Conservation (phyloP, 2,888 invertebrate species). For the Chymomyza amoena region DNA sequence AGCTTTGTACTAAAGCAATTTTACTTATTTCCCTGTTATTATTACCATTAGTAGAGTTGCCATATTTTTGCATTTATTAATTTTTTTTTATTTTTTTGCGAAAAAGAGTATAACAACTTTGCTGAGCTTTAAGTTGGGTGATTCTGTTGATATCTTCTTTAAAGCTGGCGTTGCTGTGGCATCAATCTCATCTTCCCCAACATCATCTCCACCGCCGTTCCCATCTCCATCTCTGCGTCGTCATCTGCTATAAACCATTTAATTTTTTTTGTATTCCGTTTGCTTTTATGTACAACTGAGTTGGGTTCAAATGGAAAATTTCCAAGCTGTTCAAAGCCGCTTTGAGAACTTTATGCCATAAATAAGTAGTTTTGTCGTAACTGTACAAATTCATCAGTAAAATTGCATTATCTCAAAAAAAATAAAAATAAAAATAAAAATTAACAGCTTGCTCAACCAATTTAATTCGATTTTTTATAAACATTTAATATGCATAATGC, state of each 20-base stretch:
- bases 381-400: neutral
- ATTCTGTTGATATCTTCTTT: conserved; percentile 17
- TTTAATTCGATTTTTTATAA: neutral
- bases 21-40: too few species aligned
- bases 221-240: neutral
- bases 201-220: neutral
- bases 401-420: neutral
- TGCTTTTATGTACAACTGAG: neutral
- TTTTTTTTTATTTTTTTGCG: neutral
- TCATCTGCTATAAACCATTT: conserved; percentile 34
- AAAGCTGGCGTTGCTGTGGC: conserved; percentile 55
- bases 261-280: conserved; percentile 51
- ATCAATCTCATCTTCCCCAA: neutral
- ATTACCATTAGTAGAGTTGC: too few species aligned
- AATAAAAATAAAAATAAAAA: neutral
- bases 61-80: too few species aligned
- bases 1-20: too few species aligned
- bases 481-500: conserved; percentile 1
- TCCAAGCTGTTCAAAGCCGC: conserved; percentile 53
- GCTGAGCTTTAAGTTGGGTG: neutral
- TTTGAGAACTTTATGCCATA: neutral
- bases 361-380: neutral
- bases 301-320: conserved; percentile 55
- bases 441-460: neutral
- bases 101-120: neutral